Percentiles rank a stretch among this genome's conserved stretches.
Conservation (phyloP, 2,113 vertebrate species). For the Leucosticte australis region DNA sequence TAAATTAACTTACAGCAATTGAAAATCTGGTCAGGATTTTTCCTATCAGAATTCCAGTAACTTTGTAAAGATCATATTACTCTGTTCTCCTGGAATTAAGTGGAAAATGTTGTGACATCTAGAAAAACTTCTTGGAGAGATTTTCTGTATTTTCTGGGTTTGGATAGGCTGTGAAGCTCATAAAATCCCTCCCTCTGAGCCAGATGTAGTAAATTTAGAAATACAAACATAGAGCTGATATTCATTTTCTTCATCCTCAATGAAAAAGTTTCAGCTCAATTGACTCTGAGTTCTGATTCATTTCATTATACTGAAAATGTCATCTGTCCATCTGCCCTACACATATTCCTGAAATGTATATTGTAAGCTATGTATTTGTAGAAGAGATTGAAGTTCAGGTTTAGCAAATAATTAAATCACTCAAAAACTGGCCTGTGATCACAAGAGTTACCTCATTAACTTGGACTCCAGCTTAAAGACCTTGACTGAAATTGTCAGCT, state of each 20-base stretch:
- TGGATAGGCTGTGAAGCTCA: neutral
- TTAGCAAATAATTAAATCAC: neutral
- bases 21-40: neutral
- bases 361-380: neutral
- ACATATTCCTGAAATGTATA: neutral
- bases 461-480: neutral
- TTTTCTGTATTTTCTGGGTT: constrained; percentile 17
- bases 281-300: neutral
- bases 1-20: neutral
- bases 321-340: neutral
- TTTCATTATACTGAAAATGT: neutral
- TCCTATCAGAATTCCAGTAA: neutral
- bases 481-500: neutral
- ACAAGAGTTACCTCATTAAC: neutral
- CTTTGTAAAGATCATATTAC: neutral
- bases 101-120: neutral
- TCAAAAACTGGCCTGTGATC: neutral
- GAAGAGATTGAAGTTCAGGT: neutral
- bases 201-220: constrained; percentile 16
- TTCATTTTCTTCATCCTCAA: neutral
- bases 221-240: neutral
- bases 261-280: neutral
- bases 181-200: neutral
- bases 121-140: neutral
- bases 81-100: neutral